Percentiles rank a stretch among this genome's conserved stretches.
Evolutionary conservation across 1,140 invertebrate genomes (phyloP).

Genomic region (Oryctes rhinoceros): DNA sequence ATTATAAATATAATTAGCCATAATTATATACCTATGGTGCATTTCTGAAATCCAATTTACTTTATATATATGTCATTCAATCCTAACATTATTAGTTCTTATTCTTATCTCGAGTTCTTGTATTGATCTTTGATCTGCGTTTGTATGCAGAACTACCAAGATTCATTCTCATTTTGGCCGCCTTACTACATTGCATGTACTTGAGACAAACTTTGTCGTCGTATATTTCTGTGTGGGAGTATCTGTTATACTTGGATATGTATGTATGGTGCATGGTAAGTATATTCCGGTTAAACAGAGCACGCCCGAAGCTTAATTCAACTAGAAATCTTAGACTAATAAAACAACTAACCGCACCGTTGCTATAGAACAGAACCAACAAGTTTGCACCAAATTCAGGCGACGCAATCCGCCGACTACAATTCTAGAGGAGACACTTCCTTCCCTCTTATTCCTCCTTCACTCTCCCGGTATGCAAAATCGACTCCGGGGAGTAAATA

Average conservation of each 20-base stretch:
- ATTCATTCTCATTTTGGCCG: no score
- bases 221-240: slow-evolving; percentile 1
- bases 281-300: slow-evolving; percentile 1
- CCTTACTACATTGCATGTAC: no score
- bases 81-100: no score
- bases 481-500: neutral
- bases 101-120: no score
- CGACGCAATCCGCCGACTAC: neutral
- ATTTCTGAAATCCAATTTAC: no score
- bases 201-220: slow-evolving; percentile 11
- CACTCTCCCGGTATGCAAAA: neutral
- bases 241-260: slow-evolving; percentile 4
- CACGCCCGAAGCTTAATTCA: slow-evolving; percentile 9
- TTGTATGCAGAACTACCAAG: no score
- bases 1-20: no score
- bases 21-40: no score
- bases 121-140: no score
- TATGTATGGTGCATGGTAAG: neutral
- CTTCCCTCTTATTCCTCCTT: neutral
- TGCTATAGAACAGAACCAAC: neutral
- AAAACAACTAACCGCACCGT: neutral
- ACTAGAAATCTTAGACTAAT: slow-evolving; percentile 18
- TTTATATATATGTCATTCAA: no score
- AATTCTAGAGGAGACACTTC: neutral
- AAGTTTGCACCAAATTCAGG: neutral